Evolutionary conservation across 2,113 vertebrate species (phyloP).

Genomic region (Pseudonaja textilis): DNA sequence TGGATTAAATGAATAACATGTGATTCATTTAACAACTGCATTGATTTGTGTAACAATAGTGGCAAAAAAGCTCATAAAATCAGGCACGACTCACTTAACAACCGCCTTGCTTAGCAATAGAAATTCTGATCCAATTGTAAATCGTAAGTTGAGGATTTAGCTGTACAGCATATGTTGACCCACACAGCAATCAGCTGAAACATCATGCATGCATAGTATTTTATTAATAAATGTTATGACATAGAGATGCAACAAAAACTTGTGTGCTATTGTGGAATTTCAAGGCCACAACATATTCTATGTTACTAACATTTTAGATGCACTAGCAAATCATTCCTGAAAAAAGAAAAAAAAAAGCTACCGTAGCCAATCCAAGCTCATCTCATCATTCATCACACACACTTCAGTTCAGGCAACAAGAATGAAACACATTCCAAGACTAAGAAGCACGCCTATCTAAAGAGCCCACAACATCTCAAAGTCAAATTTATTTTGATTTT

Average conservation of each 20-base stretch:
- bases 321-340: neutral
- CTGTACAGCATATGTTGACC: neutral
- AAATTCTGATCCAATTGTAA: neutral
- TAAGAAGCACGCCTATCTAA: neutral
- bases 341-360: neutral
- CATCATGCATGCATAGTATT: constrained; percentile 2
- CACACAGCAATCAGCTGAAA: neutral
- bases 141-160: neutral
- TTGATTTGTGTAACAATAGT: neutral
- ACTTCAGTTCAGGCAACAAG: neutral
- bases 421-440: neutral
- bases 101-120: neutral
- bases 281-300: neutral
- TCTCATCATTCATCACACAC: neutral
- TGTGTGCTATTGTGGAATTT: neutral
- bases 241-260: constrained; percentile 2
- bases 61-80: neutral
- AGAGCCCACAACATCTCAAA: neutral
- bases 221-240: neutral
- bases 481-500: neutral
- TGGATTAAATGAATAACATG: too few relatives aligned
- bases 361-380: neutral
- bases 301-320: neutral
- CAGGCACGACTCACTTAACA: neutral
- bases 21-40: neutral